phyloP scores from a whole-genome alignment of 2,888 invertebrate species.

The Argyresthia goedartella region DNA sequence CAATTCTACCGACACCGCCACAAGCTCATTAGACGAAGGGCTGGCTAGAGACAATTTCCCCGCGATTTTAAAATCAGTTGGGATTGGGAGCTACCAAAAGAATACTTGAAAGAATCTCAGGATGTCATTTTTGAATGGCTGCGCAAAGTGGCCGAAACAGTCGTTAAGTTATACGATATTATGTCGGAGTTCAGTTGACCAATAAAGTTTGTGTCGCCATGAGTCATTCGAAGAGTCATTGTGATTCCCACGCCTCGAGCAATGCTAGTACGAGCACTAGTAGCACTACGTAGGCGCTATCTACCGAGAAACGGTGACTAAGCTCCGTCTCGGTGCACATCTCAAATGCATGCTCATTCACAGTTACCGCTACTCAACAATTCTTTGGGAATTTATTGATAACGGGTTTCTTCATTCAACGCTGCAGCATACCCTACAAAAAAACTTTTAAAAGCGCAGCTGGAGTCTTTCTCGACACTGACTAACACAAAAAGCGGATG shows the following conservation, averaged over 20 bases:
- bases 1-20: neutral
- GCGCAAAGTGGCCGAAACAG: neutral
- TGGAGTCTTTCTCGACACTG: constrained; percentile 20
- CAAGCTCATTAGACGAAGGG: too few relatives aligned
- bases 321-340: neutral
- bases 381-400: neutral
- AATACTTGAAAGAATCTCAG: too few relatives aligned
- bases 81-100: too few relatives aligned
- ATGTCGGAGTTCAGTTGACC: neutral
- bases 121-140: too few relatives aligned
- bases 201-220: neutral
- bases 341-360: neutral
- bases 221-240: constrained; percentile 35
- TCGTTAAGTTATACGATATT: neutral
- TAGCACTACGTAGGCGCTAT: constrained; percentile 1
- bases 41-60: too few relatives aligned
- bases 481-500: constrained; percentile 51
- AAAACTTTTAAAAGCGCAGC: constrained; percentile 14
- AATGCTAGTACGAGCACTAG: too few relatives aligned
- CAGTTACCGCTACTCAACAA: constrained; percentile 1
- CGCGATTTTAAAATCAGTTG: too few relatives aligned
- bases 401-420: neutral
- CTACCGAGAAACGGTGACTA: constrained; percentile 3
- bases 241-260: constrained; percentile 14
- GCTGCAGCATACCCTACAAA: constrained; percentile 2